phyloP scores from a whole-genome alignment of 2,113 vertebrate genomes.

The Thinocorus orbignyianus region DNA sequence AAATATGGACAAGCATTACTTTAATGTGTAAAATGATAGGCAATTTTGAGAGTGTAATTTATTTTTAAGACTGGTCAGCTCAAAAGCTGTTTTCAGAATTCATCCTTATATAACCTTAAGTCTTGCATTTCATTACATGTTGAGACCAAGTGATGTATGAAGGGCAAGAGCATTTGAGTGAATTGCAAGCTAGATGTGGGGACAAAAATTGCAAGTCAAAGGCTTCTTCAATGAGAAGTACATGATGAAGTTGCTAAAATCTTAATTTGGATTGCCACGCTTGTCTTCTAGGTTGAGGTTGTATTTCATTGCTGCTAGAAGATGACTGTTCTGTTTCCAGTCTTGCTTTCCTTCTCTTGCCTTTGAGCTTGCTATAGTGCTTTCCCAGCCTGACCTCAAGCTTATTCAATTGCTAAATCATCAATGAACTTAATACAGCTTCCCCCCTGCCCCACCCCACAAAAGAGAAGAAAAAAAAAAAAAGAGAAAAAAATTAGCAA shows the following conservation, averaged over 20 bases:
- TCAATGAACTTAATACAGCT: background rate
- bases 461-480: too few species aligned
- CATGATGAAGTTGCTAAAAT: background rate
- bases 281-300: background rate
- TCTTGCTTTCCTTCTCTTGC: background rate
- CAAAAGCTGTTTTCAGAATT: background rate
- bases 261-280: background rate
- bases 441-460: fast-evolving
- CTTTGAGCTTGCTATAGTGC: background rate
- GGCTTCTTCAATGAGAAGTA: background rate
- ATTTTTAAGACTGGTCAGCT: background rate
- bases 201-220: background rate
- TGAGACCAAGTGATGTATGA: background rate
- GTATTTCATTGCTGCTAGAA: background rate
- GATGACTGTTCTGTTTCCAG: background rate
- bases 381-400: background rate
- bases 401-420: background rate
- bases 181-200: background rate
- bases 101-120: background rate
- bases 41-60: background rate
- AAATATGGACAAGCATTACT: background rate
- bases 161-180: background rate
- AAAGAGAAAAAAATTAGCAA: background rate
- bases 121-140: background rate
- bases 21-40: background rate